Evolutionary conservation across 2,888 invertebrate genomes (phyloP).

Genomic region (Drosophila macrothrix): DNA sequence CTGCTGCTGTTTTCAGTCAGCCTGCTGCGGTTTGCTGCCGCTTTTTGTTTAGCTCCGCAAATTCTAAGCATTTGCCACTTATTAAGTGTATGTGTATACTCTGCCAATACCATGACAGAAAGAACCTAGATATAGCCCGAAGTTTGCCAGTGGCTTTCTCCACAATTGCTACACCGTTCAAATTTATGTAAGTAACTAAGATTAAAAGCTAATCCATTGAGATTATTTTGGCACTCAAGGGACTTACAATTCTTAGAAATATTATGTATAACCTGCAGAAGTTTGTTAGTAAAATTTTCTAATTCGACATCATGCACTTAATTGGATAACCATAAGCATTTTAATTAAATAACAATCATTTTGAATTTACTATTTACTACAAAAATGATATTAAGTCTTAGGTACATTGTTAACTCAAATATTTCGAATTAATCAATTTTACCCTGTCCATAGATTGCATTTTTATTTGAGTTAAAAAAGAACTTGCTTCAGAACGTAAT

Average conservation of each 20-base stretch:
- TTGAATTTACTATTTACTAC: too few relatives aligned
- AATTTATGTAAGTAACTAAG: background rate
- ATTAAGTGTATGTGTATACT: constrained; percentile 13
- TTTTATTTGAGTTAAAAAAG: background rate
- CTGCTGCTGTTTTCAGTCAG: background rate
- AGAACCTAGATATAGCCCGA: too few relatives aligned
- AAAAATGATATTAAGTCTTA: background rate
- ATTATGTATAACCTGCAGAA: background rate
- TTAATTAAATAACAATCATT: background rate
- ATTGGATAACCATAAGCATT: background rate
- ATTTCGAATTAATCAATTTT: background rate
- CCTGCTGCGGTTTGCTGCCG: constrained; percentile 36
- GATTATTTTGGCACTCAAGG: background rate
- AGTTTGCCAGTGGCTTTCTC: background rate
- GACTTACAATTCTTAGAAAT: background rate
- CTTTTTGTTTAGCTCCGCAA: constrained; percentile 34
- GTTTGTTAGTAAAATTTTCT: background rate
- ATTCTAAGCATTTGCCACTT: constrained; percentile 27
- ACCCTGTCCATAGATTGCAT: background rate
- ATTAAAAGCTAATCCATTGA: background rate
- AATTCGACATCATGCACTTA: background rate
- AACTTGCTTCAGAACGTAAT: background rate
- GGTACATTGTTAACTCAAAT: background rate
- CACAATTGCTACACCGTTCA: background rate
- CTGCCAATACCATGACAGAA: constrained; percentile 9